A percentile compares a stretch with the other conserved stretches of the same genome.
Conservation (phyloP, 2,113 vertebrate species). For the Tetrax tetrax region DNA sequence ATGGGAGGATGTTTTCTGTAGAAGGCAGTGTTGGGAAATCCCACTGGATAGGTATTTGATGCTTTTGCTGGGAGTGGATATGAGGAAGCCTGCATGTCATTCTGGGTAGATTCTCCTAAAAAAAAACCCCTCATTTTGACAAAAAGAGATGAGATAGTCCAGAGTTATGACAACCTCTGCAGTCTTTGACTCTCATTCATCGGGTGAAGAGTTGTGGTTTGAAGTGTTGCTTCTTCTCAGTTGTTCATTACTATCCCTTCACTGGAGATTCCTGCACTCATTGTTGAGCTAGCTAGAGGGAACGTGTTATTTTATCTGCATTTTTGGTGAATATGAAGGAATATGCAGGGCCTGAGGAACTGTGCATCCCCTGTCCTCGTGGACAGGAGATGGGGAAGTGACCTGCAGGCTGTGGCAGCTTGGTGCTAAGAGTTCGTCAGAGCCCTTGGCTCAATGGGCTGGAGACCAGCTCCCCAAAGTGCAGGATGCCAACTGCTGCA, state of each 20-base stretch:
- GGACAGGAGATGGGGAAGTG: not conserved
- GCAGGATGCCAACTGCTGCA: not conserved
- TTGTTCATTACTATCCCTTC: not conserved
- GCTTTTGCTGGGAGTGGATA: not conserved
- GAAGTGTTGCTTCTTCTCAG: not conserved
- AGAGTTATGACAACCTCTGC: not conserved
- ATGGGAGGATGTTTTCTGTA: not conserved
- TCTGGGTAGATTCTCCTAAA: not conserved
- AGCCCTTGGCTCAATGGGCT: not conserved
- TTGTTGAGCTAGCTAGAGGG: not conserved
- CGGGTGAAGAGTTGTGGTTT: not conserved
- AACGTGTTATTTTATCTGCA: fast-evolving
- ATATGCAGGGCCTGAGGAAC: not conserved
- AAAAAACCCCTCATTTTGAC: not conserved
- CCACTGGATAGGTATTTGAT: not conserved
- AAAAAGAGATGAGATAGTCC: not conserved
- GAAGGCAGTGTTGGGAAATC: not conserved
- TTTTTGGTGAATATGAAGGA: not conserved
- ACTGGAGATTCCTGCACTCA: not conserved
- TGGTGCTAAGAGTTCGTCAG: not conserved
- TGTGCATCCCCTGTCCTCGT: not conserved
- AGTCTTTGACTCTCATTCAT: not conserved
- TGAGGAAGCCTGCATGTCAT: not conserved
- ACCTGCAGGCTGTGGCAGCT: not conserved
- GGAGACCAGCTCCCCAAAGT: not conserved